Conservation (phyloP, 2,888 invertebrate genomes). For the Drosophila aldrichi region DNA sequence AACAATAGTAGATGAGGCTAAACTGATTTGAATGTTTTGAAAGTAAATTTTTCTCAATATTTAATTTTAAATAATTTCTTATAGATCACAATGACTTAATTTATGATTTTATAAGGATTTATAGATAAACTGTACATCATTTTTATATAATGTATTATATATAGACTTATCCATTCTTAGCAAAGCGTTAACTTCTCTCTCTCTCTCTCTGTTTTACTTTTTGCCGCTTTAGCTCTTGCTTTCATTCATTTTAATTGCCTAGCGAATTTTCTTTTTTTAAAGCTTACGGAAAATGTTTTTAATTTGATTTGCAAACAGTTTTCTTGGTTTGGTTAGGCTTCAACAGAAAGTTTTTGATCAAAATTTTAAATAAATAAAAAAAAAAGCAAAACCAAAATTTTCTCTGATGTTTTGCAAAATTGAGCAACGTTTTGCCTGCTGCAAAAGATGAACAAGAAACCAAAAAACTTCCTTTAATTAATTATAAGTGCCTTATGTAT, state of each 20-base stretch:
- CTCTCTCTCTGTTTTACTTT: conserved; percentile 14
- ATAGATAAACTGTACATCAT: background rate
- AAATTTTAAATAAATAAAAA: background rate
- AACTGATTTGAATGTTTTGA: background rate
- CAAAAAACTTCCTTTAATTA: conserved; percentile 23
- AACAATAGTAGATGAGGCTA: background rate
- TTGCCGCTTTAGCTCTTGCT: conserved; percentile 48
- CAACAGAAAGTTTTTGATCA: conserved; percentile 19
- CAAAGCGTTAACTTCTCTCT: background rate
- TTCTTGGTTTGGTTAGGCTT: conserved; percentile 79
- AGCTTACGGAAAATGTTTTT: conserved; percentile 50
- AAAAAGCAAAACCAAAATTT: conserved; percentile 18
- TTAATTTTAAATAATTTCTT: background rate
- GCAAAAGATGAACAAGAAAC: conserved; percentile 16
- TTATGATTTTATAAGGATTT: background rate
- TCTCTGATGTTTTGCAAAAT: conserved; percentile 44
- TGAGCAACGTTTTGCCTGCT: conserved; percentile 61
- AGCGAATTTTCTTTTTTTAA: conserved; percentile 82
- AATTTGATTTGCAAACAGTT: conserved; percentile 40
- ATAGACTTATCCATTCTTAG: background rate
- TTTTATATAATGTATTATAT: background rate
- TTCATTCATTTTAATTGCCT: conserved; percentile 46
- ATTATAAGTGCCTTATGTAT: conserved; percentile 56
- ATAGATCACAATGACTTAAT: background rate
- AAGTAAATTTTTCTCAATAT: background rate